Evolutionary conservation across 2,888 invertebrate species (phyloP).

Genomic region (Parascotia fuliginaria): DNA sequence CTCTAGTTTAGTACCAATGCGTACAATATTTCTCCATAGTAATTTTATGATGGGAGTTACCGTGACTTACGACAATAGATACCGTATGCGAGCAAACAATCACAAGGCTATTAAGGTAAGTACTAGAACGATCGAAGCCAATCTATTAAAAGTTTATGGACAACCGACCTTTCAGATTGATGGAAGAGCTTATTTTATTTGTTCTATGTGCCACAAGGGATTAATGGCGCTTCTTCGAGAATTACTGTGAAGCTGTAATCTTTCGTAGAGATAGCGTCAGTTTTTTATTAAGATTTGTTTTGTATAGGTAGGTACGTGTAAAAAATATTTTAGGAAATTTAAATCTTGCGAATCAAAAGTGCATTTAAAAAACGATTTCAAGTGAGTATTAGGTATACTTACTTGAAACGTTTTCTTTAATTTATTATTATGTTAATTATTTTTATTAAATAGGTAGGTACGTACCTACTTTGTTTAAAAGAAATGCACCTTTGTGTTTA

Average conservation of each 20-base stretch:
- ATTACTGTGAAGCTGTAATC: constrained; percentile 24
- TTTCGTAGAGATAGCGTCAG: neutral
- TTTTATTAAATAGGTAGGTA: too few species aligned
- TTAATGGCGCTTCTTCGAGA: constrained; percentile 36
- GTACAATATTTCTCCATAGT: constrained; percentile 33
- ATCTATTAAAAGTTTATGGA: constrained; percentile 77
- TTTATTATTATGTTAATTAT: too few species aligned
- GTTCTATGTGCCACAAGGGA: constrained; percentile 54
- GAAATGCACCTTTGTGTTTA: too few species aligned
- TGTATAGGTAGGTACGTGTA: too few species aligned
- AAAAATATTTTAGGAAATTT: too few species aligned
- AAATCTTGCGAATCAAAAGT: too few species aligned
- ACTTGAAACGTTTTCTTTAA: too few species aligned
- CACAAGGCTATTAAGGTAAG: constrained; percentile 69
- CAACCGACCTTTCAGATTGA: constrained; percentile 64
- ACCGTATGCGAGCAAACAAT: constrained; percentile 52
- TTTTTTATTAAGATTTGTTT: too few species aligned
- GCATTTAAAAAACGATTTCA: too few species aligned
- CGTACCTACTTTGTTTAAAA: too few species aligned
- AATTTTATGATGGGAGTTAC: constrained; percentile 40
- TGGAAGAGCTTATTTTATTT: constrained; percentile 73
- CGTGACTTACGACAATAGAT: constrained; percentile 43
- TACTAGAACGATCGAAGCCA: constrained; percentile 69
- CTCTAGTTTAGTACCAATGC: constrained; percentile 27
- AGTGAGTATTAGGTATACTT: too few species aligned